Base-by-base conservation (phyloP, 2,888 invertebrate genomes). In the Xestoiulus laeticollis region DNA sequence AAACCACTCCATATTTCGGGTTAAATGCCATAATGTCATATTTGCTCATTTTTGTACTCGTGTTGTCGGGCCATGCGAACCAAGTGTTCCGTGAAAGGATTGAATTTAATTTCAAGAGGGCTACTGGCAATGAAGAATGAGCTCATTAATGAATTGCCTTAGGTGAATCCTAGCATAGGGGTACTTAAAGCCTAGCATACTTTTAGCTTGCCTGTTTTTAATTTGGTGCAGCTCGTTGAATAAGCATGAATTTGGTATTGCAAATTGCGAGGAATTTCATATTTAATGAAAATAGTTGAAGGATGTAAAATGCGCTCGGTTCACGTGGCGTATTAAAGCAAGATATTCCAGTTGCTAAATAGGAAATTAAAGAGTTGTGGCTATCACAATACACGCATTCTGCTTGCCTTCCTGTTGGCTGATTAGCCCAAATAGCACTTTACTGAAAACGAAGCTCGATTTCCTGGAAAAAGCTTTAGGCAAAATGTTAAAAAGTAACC, bases 401-500 rank as follows among this genome's bases (percentile, higher is more conserved):
- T 78, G 30, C 14, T 78, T 30, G 30, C 78, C 30, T 78, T 78
- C 78, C 78, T 78, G 78, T 78, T 30, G 26, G 30, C 26, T 78
- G 78, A 78, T 78, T 78, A 78, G 78, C 30, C 78, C 78, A 78
- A 78, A 78, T 30, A 30, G 78, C 78, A 78, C 78, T 78, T 78
- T 78, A 30, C 78, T 3, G 30, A 14, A 30, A 26, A 78, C 78
- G 26, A 30, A 78, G 26, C 78, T 30, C 26, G 78, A 78, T 78
- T 26, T 78, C 78, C 30, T 78, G 78, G 30, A 26, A 78, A 78
- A 78, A 6, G 38, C 78, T 78, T 30, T 16, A 30, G 78, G 78
- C 78, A 30, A 78, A 78, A 78, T 78, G 30, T 30, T 78, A 30
- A 78, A n/a, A 78, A 78, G 68, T 78, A 12, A 30, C 78, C 78